Base-by-base conservation (phyloP, 37 sponge, comb jelly and placozoan genomes). In the Aplysina aerophoba region DNA sequence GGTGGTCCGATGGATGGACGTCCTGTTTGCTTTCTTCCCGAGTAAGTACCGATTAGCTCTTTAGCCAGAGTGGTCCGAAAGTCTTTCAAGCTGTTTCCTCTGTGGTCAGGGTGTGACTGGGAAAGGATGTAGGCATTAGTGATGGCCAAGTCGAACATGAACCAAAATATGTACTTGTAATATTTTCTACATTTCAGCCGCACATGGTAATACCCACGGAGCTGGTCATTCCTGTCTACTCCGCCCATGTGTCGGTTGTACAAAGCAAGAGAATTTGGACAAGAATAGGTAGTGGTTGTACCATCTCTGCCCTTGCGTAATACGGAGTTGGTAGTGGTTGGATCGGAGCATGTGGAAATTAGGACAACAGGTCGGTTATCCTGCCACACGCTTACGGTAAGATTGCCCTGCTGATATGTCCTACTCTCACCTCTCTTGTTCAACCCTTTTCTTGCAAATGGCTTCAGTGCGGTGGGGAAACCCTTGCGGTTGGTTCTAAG, bases 141-240 rank as follows among this genome's bases (percentile, higher is more conserved):
- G 39, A 87, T n/a, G 6, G 73, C 72, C 19, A 81, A 4, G 59
- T 81, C 87, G 15, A 87, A 25, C 33, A 81, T 15, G 34, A 81
- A 67, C 58, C 62, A 87, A 55, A 81, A 87, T 22, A 87, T 57
- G 22, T 81, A 81, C 39, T 81, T 81, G 69, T 81, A 80, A 55
- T 34, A 66, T 25, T 87, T 81, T 25, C 82, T 80, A 12, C 41
- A 34, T 55, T 87, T 87, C 41, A 30, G 14, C 30, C 87, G 2
- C 8, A 69, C 59, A 37, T 20, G 27, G 30, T 87, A 87, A 22
- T 81, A 81, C 16, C 74, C 44, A 17, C 73, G 59, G 27, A n/a
- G 24, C 5, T 28, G 2, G 12, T 62, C 64, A 62, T 4, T 28
- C 2, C 24, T 6, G 12, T 62, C 12, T 3, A 62, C 64, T 27